These are phyloP conservation scores for Stenolophus ochropezus DNA, from an alignment of 2,888 invertebrate genomes.

Conservation along the genomic window DNA sequence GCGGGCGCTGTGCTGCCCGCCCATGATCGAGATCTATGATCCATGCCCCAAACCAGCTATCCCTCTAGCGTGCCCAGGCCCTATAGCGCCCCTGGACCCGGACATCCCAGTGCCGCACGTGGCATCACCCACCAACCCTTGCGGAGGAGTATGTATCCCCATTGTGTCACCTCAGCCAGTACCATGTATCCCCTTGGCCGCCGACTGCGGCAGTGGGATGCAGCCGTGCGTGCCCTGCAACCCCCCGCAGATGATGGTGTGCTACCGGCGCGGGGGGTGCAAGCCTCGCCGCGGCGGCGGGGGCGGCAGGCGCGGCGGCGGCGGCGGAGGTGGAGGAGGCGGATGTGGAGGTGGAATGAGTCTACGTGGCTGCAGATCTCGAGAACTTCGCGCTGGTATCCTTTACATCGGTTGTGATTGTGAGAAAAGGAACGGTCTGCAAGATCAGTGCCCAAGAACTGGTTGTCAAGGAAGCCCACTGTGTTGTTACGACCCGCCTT, in stretches of 20 bases:
- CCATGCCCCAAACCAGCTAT: conserved; percentile 73
- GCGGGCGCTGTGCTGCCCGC: conserved; percentile 70
- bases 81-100: conserved; percentile 71
- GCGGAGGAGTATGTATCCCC: conserved; percentile 75
- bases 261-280: conserved; percentile 72
- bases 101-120: conserved; percentile 65
- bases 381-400: conserved; percentile 74
- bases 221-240: conserved; percentile 77
- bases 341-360: conserved; percentile 68
- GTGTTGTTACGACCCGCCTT: conserved; percentile 75
- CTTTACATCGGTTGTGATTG: conserved; percentile 77
- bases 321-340: conserved; percentile 70
- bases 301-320: conserved; percentile 71
- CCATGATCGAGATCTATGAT: conserved; percentile 73
- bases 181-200: conserved; percentile 74
- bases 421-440: conserved; percentile 77
- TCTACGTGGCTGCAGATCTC: conserved; percentile 70
- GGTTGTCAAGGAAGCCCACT: conserved; percentile 75
- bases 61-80: conserved; percentile 72
- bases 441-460: conserved; percentile 77
- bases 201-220: conserved; percentile 70
- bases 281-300: conserved; percentile 69
- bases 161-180: conserved; percentile 72
- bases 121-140: conserved; percentile 64
- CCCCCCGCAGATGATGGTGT: conserved; percentile 77